Evolutionary conservation across 2,113 vertebrate genomes (phyloP).

Genomic region (Noctilio leporinus): DNA sequence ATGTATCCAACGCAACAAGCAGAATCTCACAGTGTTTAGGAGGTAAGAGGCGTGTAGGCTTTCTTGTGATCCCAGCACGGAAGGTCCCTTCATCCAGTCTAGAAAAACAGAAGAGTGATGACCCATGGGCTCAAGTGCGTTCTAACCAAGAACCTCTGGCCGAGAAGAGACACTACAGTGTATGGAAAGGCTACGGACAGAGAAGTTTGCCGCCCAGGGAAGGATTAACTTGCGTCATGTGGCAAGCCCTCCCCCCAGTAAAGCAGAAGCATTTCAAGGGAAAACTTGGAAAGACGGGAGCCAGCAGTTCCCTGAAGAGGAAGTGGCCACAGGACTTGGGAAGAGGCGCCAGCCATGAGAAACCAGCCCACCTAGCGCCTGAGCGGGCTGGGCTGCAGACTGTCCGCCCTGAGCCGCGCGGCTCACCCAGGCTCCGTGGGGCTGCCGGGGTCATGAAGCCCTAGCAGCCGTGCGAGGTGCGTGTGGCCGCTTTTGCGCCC

Average conservation of each 20-base stretch:
- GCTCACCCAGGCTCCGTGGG: not conserved
- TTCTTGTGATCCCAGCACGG: not conserved
- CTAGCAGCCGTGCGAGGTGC: too few relatives aligned
- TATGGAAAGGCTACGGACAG: not conserved
- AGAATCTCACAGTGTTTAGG: rapidly evolving
- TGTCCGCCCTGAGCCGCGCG: not conserved
- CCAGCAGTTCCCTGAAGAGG: not conserved
- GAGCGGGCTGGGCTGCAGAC: too few relatives aligned
- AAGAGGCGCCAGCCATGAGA: not conserved
- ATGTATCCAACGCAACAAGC: rapidly evolving
- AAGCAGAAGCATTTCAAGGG: not conserved
- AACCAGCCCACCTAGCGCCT: too few relatives aligned
- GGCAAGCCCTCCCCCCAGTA: too few relatives aligned
- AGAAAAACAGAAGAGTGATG: too few relatives aligned
- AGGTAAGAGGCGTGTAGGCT: not conserved
- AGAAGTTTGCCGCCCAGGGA: not conserved
- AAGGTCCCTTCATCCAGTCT: not conserved
- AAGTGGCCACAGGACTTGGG: not conserved
- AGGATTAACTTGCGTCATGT: not conserved
- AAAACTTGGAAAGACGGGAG: not conserved
- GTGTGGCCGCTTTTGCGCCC: not conserved
- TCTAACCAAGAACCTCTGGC: not conserved
- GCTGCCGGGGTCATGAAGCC: too few relatives aligned
- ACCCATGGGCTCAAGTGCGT: too few relatives aligned
- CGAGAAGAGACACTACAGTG: not conserved